Conservation (phyloP, 23 tunicate species). For the Halocynthia aurantium region DNA sequence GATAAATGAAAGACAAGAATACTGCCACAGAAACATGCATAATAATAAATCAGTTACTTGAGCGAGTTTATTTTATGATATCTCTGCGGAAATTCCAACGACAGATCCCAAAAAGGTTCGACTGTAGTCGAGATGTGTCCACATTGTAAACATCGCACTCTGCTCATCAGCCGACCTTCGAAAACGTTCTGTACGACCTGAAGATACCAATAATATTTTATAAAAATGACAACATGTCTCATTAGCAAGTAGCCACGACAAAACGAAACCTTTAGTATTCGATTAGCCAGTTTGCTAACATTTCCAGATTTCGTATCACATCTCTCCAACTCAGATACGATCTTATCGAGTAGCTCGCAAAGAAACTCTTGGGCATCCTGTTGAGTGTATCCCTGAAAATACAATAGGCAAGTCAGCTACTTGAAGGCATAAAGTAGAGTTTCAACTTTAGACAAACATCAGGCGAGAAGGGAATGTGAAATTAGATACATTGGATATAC, state of each 20-base stretch:
- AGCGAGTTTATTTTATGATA: constrained; percentile 44
- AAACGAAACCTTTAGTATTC: constrained; percentile 20
- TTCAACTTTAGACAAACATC: too few species aligned
- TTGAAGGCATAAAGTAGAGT: not conserved
- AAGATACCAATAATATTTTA: not conserved
- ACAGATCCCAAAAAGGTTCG: constrained; percentile 89
- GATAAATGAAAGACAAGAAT: too few species aligned
- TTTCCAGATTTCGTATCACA: not conserved
- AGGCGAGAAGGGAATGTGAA: too few species aligned
- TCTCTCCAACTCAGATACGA: constrained; percentile 71
- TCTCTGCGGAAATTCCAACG: constrained; percentile 87
- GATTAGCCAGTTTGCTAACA: constrained; percentile 9
- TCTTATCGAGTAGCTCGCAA: constrained; percentile 86
- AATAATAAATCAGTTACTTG: not conserved
- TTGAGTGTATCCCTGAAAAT: constrained; percentile 80
- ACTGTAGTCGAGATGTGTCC: constrained; percentile 52
- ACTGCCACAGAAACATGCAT: too few species aligned
- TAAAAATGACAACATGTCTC: not conserved
- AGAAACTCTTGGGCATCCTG: constrained; percentile 98
- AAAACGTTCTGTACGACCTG: constrained; percentile 87
- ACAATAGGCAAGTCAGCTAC: not conserved
- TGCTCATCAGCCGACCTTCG: constrained; percentile 73
- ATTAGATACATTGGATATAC: too few species aligned
- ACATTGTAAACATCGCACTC: constrained; percentile 77
- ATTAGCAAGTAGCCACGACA: too few species aligned